Evolutionary conservation across 2,113 vertebrate species (phyloP).

Genomic region (Pristiophorus japonicus): DNA sequence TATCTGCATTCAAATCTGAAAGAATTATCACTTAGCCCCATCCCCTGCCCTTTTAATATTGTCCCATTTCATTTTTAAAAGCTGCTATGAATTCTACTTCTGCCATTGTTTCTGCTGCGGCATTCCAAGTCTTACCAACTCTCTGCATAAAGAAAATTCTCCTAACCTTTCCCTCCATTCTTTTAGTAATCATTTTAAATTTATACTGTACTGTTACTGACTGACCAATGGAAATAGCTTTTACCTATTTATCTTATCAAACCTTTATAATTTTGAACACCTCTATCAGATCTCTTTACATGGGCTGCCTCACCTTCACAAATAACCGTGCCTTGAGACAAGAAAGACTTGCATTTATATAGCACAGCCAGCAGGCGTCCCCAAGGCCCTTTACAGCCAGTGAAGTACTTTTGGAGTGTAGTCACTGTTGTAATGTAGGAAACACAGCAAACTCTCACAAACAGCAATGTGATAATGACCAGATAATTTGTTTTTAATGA

Average conservation of each 20-base stretch:
- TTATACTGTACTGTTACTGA: neutral
- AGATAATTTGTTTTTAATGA: too few relatives aligned
- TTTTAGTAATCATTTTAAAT: neutral
- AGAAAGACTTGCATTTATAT: too few relatives aligned
- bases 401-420: too few relatives aligned
- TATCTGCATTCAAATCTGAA: neutral
- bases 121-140: neutral
- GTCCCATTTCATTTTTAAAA: neutral
- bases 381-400: too few relatives aligned
- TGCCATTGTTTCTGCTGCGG: neutral
- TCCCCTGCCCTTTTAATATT: neutral
- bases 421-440: too few relatives aligned
- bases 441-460: too few relatives aligned
- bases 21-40: neutral
- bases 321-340: neutral
- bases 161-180: neutral
- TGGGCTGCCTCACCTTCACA: neutral
- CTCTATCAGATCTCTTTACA: neutral
- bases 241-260: neutral
- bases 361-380: too few relatives aligned
- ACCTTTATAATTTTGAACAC: neutral
- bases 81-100: neutral
- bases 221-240: neutral
- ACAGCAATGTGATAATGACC: too few relatives aligned
- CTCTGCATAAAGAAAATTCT: neutral